Evolutionary conservation across 2,888 invertebrate genomes (phyloP).

Genomic region (Rotaria magnacalcarata): DNA sequence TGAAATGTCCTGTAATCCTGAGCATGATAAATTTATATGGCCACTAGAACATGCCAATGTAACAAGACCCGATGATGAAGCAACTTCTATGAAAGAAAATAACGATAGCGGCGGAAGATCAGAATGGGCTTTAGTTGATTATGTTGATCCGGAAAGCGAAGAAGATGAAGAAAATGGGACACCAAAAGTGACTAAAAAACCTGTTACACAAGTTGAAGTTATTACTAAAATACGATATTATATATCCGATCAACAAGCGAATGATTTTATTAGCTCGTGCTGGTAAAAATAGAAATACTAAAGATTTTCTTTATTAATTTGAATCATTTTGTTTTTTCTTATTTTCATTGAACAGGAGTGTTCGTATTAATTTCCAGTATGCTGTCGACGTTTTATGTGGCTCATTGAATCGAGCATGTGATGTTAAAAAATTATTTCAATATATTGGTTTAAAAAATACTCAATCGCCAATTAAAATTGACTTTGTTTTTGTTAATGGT

Average conservation of each 20-base stretch:
- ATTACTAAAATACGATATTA: constrained; percentile 37
- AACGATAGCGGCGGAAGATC: background rate
- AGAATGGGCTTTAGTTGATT: background rate
- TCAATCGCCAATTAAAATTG: constrained; percentile 41
- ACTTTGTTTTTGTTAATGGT: constrained; percentile 41
- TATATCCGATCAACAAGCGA: constrained; percentile 38
- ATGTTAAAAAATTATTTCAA: constrained; percentile 35
- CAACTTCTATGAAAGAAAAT: background rate
- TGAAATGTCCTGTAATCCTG: constrained; percentile 44
- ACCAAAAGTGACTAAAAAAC: background rate
- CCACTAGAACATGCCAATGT: background rate
- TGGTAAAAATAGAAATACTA: background rate
- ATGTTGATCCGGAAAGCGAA: constrained; percentile 28
- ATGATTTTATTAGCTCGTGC: constrained; percentile 43
- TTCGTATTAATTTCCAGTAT: constrained; percentile 43
- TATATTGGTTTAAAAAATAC: constrained; percentile 39
- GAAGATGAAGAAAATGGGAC: background rate
- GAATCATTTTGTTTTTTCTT: background rate
- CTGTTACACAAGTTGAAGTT: background rate
- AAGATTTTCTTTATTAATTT: too few relatives aligned
- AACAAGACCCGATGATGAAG: background rate
- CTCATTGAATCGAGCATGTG: constrained; percentile 33
- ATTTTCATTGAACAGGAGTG: background rate
- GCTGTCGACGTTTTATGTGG: constrained; percentile 45
- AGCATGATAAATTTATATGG: constrained; percentile 40